phyloP scores from a whole-genome alignment of 2,797 vertebrate species.

The Paedocypris micromegethes region DNA sequence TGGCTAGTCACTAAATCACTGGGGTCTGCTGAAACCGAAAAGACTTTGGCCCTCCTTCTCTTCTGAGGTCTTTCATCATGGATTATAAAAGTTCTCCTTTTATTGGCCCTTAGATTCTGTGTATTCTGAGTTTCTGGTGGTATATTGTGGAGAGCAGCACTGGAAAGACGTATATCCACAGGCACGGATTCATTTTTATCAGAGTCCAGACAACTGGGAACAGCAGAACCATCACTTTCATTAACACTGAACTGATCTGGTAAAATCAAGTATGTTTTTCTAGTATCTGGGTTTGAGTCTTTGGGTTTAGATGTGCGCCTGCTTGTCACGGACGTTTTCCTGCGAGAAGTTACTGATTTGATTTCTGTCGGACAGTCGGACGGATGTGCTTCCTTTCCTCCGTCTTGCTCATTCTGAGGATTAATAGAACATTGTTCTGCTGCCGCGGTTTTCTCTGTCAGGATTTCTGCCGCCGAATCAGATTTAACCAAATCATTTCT shows the following conservation, averaged over 20 bases:
- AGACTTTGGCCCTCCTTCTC: constrained; percentile 16
- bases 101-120: neutral
- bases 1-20: neutral
- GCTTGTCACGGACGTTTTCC: constrained; percentile 40
- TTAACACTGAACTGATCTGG: constrained; percentile 19
- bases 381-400: neutral
- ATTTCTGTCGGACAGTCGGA: neutral
- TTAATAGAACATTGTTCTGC: neutral
- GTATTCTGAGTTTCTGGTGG: constrained; percentile 11
- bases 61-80: constrained; percentile 17
- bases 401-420: constrained; percentile 12
- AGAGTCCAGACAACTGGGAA: constrained; percentile 29
- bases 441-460: neutral
- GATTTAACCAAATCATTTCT: neutral
- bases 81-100: constrained; percentile 41
- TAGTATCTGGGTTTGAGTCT: constrained; percentile 30
- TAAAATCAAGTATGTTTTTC: constrained; percentile 27
- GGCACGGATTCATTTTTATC: constrained; percentile 7
- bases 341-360: constrained; percentile 20
- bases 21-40: neutral
- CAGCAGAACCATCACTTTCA: constrained; percentile 54
- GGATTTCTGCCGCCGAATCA: neutral
- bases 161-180: constrained; percentile 1
- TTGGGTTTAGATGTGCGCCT: constrained; percentile 33
- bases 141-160: constrained; percentile 23